Conservation (phyloP, 1,140 invertebrate genomes). For the Caerostris extrusa region DNA sequence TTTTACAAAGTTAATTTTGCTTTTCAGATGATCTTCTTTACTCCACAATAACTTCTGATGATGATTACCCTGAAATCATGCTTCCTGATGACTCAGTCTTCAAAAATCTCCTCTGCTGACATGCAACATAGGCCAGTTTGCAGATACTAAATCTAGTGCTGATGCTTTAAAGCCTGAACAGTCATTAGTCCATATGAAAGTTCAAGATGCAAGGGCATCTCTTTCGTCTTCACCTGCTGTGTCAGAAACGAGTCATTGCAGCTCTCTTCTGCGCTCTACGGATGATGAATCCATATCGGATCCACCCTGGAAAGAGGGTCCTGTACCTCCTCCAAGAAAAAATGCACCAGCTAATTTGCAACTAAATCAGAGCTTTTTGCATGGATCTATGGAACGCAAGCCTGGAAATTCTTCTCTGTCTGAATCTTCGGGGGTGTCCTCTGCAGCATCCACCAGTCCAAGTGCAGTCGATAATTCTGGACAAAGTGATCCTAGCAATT, state of each 20-base stretch:
- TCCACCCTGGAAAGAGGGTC: conserved; percentile 54
- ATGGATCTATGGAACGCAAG: conserved; percentile 55
- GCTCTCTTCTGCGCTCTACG: conserved; percentile 49
- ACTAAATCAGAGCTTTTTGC: conserved; percentile 63
- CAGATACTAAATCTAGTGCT: conserved; percentile 40
- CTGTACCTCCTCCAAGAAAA: conserved; percentile 67
- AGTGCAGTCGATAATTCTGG: conserved; percentile 40
- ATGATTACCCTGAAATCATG: conserved; percentile 75
- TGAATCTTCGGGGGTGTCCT: conserved; percentile 60
- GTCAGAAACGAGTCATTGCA: conserved; percentile 72
- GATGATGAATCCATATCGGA: conserved; percentile 72
- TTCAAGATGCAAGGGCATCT: conserved; percentile 51
- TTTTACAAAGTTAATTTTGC: not conserved
- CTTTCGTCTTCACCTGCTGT: conserved; percentile 73
- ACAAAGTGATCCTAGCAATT: conserved; percentile 47
- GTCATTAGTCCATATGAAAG: not conserved
- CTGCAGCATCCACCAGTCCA: conserved; percentile 64
- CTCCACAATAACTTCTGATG: conserved; percentile 67
- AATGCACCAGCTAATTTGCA: conserved; percentile 62
- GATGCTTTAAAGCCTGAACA: conserved; percentile 7
- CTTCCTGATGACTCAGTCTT: conserved; percentile 64
- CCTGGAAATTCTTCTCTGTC: conserved; percentile 35
- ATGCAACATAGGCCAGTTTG: not conserved
- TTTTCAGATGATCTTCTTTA: conserved; percentile 71
- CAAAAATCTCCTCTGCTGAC: conserved; percentile 60